Evolutionary conservation across 2,888 invertebrate species (phyloP), one percentile per base, ranked within the genome.

Genomic region (Stegana nigrithorax): DNA sequence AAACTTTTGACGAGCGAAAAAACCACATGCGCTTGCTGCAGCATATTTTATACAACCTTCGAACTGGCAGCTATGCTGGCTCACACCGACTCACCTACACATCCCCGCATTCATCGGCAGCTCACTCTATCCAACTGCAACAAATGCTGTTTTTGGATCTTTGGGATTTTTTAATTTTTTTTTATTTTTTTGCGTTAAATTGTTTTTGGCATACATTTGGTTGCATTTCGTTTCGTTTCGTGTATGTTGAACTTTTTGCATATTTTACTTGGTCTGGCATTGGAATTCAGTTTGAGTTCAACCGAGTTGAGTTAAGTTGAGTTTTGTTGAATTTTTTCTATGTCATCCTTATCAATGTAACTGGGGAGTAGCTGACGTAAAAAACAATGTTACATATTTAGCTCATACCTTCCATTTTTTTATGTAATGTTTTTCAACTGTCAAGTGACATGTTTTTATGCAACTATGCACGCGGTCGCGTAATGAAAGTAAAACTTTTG

Each of bases 311-410:
- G n/a, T n/a, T 44, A 7, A 26, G 45, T 19, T n/a, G 17, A 17
- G n/a, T 27, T 32, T 17, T 53, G 59, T 59, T 67, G 59, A 29
- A 32, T 21, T 62, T 44, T 67, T 63, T 59, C 62, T 66, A 62
- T 72, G 71, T 64, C 66, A 63, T 59, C 60, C 66, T 73, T 67
- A 70, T 68, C 75, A 65, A 66, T 66, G 66, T 56, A 63, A 63
- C 42, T 59, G 23, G 25, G 17, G 32, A 23, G 32, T 59, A n/a
- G 17, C 12, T 51, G 51, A 51, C 51, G 27, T 27, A 51, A 2
- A n/a, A 51, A 26, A 21, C 47, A 51, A 17, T 39, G n/a, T 32
- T 36, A 53, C 57, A 21, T 55, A 12, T 42, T 23, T 32, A 21
- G n/a, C 39, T 39, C 17, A 5, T 39, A 10, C 39, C 10, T 29